Conservation (phyloP, 2,888 invertebrate species). For the Andrena bucephala region DNA sequence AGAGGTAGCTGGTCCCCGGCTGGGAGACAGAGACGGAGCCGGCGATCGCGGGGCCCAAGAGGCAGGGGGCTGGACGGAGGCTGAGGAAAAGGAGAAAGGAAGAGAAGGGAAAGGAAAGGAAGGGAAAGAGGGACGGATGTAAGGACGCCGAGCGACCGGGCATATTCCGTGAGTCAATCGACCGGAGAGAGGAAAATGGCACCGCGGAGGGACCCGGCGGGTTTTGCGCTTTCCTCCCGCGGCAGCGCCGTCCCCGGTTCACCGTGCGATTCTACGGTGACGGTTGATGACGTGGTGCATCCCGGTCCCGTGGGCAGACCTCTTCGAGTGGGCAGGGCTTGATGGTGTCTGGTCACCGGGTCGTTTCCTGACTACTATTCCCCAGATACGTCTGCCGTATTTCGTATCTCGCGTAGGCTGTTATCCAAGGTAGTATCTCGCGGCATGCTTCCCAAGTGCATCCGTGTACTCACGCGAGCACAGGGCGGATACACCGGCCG, state of each 20-base stretch:
- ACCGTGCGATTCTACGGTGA: slow-evolving; percentile 13
- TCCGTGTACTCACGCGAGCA: slow-evolving; percentile 46
- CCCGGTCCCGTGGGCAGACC: slow-evolving; percentile 55
- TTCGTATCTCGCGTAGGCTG: slow-evolving; percentile 55
- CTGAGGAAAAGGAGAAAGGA: slow-evolving; percentile 21
- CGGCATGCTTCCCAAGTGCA: slow-evolving; percentile 49
- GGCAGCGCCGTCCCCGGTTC: slow-evolving; percentile 16
- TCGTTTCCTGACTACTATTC: slow-evolving; percentile 62
- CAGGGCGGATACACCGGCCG: slow-evolving; percentile 26
- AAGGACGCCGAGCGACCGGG: slow-evolving; percentile 45
- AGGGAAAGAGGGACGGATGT: slow-evolving; percentile 36
- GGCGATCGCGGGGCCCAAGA: slow-evolving; percentile 17
- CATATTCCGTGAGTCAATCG: slow-evolving; percentile 69
- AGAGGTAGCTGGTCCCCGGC: slow-evolving; percentile 14
- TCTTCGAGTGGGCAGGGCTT: slow-evolving; percentile 58
- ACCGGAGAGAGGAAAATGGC: slow-evolving; percentile 14
- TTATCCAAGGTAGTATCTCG: slow-evolving; percentile 57
- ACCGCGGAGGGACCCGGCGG: not conserved
- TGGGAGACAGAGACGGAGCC: slow-evolving; percentile 12
- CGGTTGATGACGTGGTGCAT: slow-evolving; percentile 61
- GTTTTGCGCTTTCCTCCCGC: slow-evolving; percentile 22
- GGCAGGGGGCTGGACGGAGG: slow-evolving; percentile 24
- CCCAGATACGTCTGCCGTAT: slow-evolving; percentile 54
- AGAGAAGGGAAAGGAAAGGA: slow-evolving; percentile 14
- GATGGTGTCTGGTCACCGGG: slow-evolving; percentile 68